These are phyloP conservation scores for Galbula dea DNA, from an alignment of 2,113 vertebrate species.

Conservation along the genomic window DNA sequence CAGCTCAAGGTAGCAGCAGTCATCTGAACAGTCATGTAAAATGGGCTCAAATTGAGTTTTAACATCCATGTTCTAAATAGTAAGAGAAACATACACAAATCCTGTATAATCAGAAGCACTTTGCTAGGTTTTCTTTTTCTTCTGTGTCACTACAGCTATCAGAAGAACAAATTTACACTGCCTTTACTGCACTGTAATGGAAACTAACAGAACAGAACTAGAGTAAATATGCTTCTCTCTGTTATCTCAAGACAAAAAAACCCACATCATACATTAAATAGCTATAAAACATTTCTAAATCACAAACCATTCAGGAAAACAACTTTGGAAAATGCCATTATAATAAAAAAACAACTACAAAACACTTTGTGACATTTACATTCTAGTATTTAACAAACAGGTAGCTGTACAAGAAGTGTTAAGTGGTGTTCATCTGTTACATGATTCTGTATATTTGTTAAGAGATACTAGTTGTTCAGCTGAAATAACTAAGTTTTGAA, in stretches of 20 bases:
- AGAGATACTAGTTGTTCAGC: background rate
- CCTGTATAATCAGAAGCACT: background rate
- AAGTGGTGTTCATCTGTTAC: background rate
- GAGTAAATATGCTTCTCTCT: background rate
- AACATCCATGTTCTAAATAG: background rate
- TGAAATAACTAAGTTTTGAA: background rate
- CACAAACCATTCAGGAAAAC: background rate
- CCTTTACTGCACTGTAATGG: background rate
- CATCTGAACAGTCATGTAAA: background rate
- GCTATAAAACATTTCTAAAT: background rate
- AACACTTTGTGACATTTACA: background rate
- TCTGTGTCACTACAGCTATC: background rate
- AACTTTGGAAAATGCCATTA: background rate
- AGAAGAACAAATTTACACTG: background rate
- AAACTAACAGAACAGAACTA: background rate
- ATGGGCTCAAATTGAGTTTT: background rate
- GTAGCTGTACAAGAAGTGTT: background rate
- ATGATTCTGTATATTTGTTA: background rate
- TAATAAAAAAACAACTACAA: background rate
- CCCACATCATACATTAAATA: background rate
- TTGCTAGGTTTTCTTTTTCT: background rate
- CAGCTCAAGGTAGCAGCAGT: background rate
- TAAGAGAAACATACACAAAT: background rate
- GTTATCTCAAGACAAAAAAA: background rate
- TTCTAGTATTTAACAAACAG: background rate